Conservation (phyloP, 2,113 vertebrate species). For the Columba janthina region DNA sequence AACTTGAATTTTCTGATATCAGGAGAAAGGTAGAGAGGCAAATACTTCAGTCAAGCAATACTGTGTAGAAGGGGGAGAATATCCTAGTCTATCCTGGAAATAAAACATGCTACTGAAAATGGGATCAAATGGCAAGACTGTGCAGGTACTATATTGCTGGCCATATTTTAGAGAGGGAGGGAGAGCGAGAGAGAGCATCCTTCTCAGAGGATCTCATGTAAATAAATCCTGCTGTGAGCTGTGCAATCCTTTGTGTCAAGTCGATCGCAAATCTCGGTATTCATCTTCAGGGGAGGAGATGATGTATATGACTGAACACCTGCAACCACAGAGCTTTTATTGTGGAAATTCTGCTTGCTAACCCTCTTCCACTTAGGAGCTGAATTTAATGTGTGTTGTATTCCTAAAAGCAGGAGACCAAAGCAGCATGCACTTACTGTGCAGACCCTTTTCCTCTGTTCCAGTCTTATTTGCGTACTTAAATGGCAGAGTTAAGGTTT, state of each 20-base stretch:
- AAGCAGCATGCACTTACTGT: constrained; percentile 4
- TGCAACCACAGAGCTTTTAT: constrained; percentile 75
- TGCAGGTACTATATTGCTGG: neutral
- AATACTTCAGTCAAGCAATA: neutral
- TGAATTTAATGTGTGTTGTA: constrained; percentile 36
- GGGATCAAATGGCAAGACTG: neutral
- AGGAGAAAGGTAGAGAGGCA: neutral
- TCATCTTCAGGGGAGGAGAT: constrained; percentile 78
- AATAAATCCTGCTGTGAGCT: constrained; percentile 82
- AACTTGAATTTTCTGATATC: neutral
- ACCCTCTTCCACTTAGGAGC: constrained; percentile 42
- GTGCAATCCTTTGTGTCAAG: constrained; percentile 87
- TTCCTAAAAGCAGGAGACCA: constrained; percentile 52
- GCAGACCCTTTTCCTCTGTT: neutral
- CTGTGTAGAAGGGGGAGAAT: neutral
- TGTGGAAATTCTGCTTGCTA: constrained; percentile 65
- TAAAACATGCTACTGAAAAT: neutral
- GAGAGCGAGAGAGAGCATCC: constrained; percentile 79
- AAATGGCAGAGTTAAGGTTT: constrained; percentile 28
- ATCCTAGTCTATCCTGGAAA: neutral
- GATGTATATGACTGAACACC: constrained; percentile 80
- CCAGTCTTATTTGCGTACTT: constrained; percentile 8
- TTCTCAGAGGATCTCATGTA: constrained; percentile 83
- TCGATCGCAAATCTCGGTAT: constrained; percentile 82
- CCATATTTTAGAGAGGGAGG: constrained; percentile 48